phyloP scores from a whole-genome alignment of 2,113 vertebrate species.

The Pomatorhinus ruficollis region DNA sequence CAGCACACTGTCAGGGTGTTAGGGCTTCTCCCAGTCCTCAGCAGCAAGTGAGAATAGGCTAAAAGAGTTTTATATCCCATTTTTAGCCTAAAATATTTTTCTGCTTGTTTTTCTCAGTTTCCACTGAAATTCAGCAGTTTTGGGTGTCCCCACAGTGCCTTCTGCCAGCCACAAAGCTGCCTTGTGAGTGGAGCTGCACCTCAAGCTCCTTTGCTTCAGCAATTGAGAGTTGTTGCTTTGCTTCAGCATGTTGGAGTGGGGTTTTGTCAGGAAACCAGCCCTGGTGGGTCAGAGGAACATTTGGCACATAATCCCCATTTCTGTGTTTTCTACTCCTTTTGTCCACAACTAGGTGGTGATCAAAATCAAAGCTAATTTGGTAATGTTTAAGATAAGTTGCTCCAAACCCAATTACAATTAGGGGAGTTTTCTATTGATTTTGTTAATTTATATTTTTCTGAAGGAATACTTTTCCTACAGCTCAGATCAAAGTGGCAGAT shows the following conservation, averaged over 20 bases:
- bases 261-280: background rate
- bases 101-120: background rate
- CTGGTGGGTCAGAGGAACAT: background rate
- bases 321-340: background rate
- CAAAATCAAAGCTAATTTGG: background rate
- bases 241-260: background rate
- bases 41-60: background rate
- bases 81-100: background rate
- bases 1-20: rapidly evolving
- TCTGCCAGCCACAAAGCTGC: background rate
- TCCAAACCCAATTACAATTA: background rate
- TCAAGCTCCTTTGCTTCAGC: background rate
- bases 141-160: background rate
- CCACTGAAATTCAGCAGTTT: background rate
- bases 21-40: background rate
- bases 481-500: background rate
- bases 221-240: background rate
- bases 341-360: background rate
- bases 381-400: background rate
- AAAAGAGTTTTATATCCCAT: background rate
- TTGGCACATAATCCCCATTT: background rate
- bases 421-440: background rate
- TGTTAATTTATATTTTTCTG: background rate
- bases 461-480: background rate
- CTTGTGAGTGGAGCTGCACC: background rate